Evolutionary conservation across 2,888 invertebrate genomes (phyloP), one percentile per base, ranked within the genome.

Genomic region (Cheilosia vernalis): DNA sequence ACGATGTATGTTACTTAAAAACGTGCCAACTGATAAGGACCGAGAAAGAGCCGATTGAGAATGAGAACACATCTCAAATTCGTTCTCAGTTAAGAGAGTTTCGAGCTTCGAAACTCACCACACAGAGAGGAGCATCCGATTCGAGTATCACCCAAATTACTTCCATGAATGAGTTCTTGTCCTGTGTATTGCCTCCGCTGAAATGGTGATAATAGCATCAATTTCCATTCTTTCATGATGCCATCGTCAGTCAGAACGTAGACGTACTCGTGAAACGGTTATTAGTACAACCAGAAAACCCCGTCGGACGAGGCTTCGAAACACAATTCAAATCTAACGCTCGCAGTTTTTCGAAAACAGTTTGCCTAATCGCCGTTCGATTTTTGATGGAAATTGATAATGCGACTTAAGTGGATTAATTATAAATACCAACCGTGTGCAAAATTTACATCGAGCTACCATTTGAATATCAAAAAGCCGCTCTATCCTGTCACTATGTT

Each of bases 201-300:
- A 60, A 66, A 51, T 33, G 42, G 58, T 84, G 84, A 84, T 84
- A 84, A 84, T 80, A 84, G 80, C 84, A 84, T 84, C 84, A 74
- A 64, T 70, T 80, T 47, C 56, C 44, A 56, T 55, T 47, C 56
- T 78, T 51, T 73, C 79, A 73, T 49, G 58, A 64, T 53, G 55
- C 67, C 67, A 27, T 84, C 79, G 56, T 60, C 64, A 80, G 84
- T 80, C 51, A 66, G 40, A 53, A 69, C 58, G 30, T 60, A 84
- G 69, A 80, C 84, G 72, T 70, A 69, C 49, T 73, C 56, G 56
- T 51, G 58, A 40, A 10, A 61, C 63, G 55, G 47, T 78, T 76
- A 60, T 72, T 72, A 55, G 42, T 72, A 15, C 27, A 4, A 55
- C 44, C 10, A 33, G 19, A 13, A 60, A 44, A 53, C 40, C 13